Evolutionary conservation across 2,888 invertebrate genomes (phyloP), one percentile per base, ranked within the genome.

Genomic region (Axea sp.): DNA sequence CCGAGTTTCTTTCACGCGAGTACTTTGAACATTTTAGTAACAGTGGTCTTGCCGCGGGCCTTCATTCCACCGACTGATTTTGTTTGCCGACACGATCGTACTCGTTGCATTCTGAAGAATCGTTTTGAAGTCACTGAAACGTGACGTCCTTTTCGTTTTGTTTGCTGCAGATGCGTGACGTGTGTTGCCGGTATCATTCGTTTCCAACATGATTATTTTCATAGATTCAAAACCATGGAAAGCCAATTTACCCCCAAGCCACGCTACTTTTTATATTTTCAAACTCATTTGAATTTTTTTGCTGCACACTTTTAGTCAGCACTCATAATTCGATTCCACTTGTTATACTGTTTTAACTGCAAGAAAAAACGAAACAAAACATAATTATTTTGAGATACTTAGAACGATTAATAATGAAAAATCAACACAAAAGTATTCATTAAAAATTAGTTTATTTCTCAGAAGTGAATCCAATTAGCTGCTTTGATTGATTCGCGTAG

Each of bases 11-110:
- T 59, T 53, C 60, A 31, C 62, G 47, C 43, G 33, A 45, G 24
- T 49, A 71, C 60, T 57, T 59, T 60, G 65, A 75, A 37, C 59
- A 53, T 65, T 74, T 75, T 55, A 35, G 59, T 47, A 67, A 75
- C 68, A 47, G 53, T 55, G 57, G 53, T 62, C 62, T 62, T 71
- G 71, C 76, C 71, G 73, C 49, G 53, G 73, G 74, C 72, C 67
- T 73, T 73, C 75, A 75, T 80, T 82, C 82, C 79, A 80, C 78
- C 81, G 82, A 81, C 71, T 81, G 85, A 80, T 80, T 86, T 78
- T 86, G 86, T 86, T 87, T 86, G 81, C 86, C 83, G 83, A 87
- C 86, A 86, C 82, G 81, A 80, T 80, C 81, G 78, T 79, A 76
- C 81, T 82, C 80, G 82, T 77, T 84, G 82, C 80, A 71, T 80